phyloP scores from a whole-genome alignment of 2,888 invertebrate species.

The Cenopis cana region DNA sequence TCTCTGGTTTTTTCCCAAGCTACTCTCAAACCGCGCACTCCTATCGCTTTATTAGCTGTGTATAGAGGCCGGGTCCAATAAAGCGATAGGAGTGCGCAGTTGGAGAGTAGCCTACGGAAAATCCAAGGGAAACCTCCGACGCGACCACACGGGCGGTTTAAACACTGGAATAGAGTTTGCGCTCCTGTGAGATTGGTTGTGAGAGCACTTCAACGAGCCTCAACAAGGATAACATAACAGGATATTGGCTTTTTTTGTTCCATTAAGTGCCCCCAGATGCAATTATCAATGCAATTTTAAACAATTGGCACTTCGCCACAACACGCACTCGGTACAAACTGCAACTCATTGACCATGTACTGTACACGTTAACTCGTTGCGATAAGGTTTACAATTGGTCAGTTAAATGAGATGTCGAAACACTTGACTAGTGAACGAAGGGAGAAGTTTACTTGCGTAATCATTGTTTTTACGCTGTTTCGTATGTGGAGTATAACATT shows the following conservation, averaged over 20 bases:
- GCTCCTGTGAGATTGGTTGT: no score
- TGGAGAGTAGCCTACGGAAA: no score
- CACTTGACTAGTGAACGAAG: not conserved
- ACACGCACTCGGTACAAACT: not conserved
- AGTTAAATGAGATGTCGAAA: not conserved
- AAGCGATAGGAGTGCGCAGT: no score
- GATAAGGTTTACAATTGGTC: not conserved
- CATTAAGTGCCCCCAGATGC: not conserved
- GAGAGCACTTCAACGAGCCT: not conserved
- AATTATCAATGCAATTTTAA: slow-evolving; percentile 12
- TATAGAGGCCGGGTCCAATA: no score
- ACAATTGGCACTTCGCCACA: slow-evolving; percentile 19
- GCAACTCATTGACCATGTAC: not conserved
- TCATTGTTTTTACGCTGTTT: no score
- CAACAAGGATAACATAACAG: not conserved
- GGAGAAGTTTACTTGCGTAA: not conserved
- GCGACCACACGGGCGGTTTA: no score
- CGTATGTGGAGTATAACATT: not conserved
- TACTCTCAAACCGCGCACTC: no score
- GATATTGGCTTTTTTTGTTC: not conserved
- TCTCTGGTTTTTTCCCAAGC: no score
- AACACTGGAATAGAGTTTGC: no score
- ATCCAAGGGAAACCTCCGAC: no score
- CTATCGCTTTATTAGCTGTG: no score
- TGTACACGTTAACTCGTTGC: not conserved